A percentile compares a stretch with the other conserved stretches of the same genome.
Conservation (phyloP, 2,113 vertebrate genomes). For the Gadus chalcogrammus region DNA sequence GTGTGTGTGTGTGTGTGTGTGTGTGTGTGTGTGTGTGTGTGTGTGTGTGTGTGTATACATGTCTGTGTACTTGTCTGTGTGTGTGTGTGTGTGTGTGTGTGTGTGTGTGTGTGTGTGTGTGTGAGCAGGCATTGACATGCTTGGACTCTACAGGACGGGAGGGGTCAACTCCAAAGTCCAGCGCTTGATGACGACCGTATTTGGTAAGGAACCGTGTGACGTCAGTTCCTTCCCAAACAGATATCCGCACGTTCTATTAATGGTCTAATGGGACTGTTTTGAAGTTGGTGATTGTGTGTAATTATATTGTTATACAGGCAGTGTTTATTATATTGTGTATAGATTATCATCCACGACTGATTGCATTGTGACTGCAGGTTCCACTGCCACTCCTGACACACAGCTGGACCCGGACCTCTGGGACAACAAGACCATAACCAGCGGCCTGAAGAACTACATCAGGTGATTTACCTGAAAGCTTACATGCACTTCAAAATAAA, state of each 20-base stretch:
- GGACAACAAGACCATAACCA: conserved; percentile 99
- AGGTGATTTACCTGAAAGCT: conserved; percentile 71
- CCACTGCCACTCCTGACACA: conserved; percentile 86
- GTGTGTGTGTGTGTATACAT: no score
- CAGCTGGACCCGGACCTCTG: conserved; percentile 92
- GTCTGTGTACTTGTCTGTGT: no score
- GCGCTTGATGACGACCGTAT: conserved; percentile 90
- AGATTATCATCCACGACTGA: background rate
- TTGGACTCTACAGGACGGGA: conserved; percentile 94
- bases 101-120: no score
- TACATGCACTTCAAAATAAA: conserved; percentile 14
- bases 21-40: no score
- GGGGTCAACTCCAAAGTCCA: conserved; percentile 98
- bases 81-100: no score
- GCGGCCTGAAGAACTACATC: conserved; percentile 97
- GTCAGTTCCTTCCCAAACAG: background rate
- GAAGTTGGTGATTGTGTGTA: no score
- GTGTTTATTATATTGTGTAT: no score
- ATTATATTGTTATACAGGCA: no score
- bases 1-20: no score
- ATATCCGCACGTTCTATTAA: background rate
- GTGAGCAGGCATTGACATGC: conserved; percentile 82
- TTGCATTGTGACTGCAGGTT: conserved; percentile 65
- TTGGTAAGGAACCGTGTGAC: conserved; percentile 75
- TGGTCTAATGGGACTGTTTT: no score